A percentile compares a stretch with the other conserved stretches of the same genome.
These are phyloP conservation scores for Tuberolachnus salignus DNA, from an alignment of 2,888 invertebrate genomes.

Conservation along the genomic window DNA sequence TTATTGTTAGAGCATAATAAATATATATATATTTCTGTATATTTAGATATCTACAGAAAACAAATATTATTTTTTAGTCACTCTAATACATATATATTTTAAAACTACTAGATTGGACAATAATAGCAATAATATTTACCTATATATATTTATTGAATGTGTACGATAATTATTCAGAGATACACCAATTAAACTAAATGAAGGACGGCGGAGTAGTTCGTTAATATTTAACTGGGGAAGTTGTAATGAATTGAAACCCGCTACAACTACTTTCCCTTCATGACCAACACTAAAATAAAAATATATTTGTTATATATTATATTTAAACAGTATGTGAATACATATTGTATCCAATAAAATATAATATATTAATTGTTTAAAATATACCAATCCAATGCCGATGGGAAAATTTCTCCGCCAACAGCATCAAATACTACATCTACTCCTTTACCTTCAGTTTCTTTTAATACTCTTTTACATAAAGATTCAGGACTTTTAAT, in stretches of 20 bases:
- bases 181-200: slow-evolving; percentile 66
- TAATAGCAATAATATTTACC: slow-evolving; percentile 61
- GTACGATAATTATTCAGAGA: slow-evolving; percentile 65
- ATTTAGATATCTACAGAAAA: no score
- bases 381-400: slow-evolving; percentile 68
- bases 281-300: slow-evolving; percentile 65
- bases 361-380: slow-evolving; percentile 57
- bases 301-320: slow-evolving; percentile 41
- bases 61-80: no score
- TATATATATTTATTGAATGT: slow-evolving; percentile 67
- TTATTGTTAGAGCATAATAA: no score
- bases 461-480: slow-evolving; percentile 66
- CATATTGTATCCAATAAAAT: no score
- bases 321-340: no score
- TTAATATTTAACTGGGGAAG: slow-evolving; percentile 64
- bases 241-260: slow-evolving; percentile 66
- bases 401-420: slow-evolving; percentile 69
- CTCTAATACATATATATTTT: not conserved
- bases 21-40: no score
- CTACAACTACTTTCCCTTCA: slow-evolving; percentile 66
- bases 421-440: slow-evolving; percentile 71
- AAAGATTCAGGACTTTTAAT: slow-evolving; percentile 66
- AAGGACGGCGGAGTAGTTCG: slow-evolving; percentile 63
- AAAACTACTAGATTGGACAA: not conserved
- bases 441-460: slow-evolving; percentile 69